A percentile compares a stretch with the other conserved stretches of the same genome.
These are phyloP conservation scores for Cataglyphis livida DNA, from an alignment of 2,888 invertebrate genomes.

Conservation along the genomic window DNA sequence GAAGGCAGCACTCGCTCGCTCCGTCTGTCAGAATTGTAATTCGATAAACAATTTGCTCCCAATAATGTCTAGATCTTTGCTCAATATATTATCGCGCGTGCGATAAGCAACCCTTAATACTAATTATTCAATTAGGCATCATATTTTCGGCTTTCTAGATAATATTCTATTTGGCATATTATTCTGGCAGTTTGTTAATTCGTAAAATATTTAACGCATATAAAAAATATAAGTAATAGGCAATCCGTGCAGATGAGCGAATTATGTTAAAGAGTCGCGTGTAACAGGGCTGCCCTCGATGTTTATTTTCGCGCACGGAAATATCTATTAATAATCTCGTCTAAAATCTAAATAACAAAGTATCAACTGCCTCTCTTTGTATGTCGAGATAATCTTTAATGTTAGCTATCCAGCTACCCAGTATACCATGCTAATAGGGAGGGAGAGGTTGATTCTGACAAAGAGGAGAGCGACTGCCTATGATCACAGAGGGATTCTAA, in stretches of 20 bases:
- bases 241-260: neutral
- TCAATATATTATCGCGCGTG: neutral
- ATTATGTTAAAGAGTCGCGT: neutral
- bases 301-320: neutral
- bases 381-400: slow-evolving; percentile 1
- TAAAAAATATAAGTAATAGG: slow-evolving; percentile 6
- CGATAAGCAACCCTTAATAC: neutral
- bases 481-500: slow-evolving; percentile 82
- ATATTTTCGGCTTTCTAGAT: neutral
- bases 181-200: slow-evolving; percentile 42
- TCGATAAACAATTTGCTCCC: slow-evolving; percentile 18
- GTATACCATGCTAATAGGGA: neutral
- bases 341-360: slow-evolving; percentile 49
- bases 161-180: slow-evolving; percentile 4
- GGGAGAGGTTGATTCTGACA: slow-evolving; percentile 69
- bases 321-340: slow-evolving; percentile 23
- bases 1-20: slow-evolving; percentile 55
- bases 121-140: neutral
- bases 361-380: slow-evolving; percentile 27
- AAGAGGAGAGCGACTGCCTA: slow-evolving; percentile 70
- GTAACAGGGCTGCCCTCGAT: neutral
- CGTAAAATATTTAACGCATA: neutral
- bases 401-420: neutral
- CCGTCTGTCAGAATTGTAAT: slow-evolving; percentile 64
- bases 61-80: neutral